Conservation (phyloP, 2,797 vertebrate genomes). For the Heterohyrax brucei region DNA sequence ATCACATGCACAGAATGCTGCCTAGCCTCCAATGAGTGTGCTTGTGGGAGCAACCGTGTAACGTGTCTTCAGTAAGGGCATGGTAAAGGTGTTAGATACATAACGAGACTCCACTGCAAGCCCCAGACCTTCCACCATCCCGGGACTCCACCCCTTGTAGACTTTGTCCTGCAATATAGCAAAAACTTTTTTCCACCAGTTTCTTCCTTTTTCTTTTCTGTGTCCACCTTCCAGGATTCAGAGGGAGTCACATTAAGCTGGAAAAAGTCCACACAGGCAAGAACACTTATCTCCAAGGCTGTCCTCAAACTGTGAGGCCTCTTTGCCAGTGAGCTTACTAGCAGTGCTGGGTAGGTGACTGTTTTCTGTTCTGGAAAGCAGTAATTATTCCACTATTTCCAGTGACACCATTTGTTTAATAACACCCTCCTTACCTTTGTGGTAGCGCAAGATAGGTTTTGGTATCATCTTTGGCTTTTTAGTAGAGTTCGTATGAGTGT, state of each 20-base stretch:
- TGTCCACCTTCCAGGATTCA: not conserved
- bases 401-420: not conserved
- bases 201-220: not conserved
- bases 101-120: too few species aligned
- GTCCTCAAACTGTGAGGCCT: not conserved
- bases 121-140: too few species aligned
- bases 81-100: too few species aligned
- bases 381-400: not conserved
- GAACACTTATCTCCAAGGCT: not conserved
- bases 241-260: not conserved
- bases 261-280: not conserved
- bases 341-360: not conserved
- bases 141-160: not conserved
- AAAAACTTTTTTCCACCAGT: not conserved
- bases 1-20: too few species aligned
- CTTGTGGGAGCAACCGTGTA: too few species aligned
- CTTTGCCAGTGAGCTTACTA: not conserved
- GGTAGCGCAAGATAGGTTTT: not conserved
- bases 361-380: not conserved
- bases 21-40: too few species aligned
- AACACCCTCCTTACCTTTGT: not conserved
- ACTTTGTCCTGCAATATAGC: constrained; percentile 28
- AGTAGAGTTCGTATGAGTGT: not conserved
- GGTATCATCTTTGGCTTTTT: not conserved
- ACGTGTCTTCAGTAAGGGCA: too few species aligned